phyloP scores from a whole-genome alignment of 2,888 invertebrate species.

The Tipula vernalis region DNA sequence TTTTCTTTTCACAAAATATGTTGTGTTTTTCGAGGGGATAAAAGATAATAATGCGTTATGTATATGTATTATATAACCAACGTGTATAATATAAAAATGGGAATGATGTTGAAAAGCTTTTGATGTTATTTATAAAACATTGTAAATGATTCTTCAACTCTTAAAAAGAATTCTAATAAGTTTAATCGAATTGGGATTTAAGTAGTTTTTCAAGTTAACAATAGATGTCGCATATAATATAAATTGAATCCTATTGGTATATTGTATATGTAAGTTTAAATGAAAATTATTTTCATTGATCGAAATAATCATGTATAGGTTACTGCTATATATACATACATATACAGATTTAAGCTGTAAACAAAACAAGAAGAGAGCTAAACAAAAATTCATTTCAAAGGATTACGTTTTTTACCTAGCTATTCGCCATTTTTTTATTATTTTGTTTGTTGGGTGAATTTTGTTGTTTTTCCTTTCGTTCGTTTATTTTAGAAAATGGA shows the following conservation, averaged over 20 bases:
- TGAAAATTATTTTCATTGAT: background rate
- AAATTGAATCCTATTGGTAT: background rate
- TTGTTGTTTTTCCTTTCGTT: background rate
- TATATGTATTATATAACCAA: background rate
- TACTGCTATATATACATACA: background rate
- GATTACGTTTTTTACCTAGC: background rate
- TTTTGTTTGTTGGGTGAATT: background rate
- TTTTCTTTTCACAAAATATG: background rate
- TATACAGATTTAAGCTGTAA: background rate
- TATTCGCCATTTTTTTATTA: constrained; percentile 4
- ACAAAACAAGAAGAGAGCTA: background rate
- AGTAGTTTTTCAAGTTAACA: background rate
- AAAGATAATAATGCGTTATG: background rate
- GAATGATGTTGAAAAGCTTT: background rate
- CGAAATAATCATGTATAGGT: too few relatives aligned
- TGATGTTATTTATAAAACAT: background rate
- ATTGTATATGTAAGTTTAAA: background rate
- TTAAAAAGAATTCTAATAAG: background rate
- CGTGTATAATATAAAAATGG: background rate
- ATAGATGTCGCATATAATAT: background rate
- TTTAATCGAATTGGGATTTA: background rate
- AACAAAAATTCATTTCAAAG: background rate
- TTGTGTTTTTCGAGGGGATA: background rate
- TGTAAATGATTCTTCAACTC: background rate
- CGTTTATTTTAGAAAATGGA: background rate